Evolutionary conservation across 2,888 invertebrate genomes (phyloP).

Genomic region (Arge pagana): DNA sequence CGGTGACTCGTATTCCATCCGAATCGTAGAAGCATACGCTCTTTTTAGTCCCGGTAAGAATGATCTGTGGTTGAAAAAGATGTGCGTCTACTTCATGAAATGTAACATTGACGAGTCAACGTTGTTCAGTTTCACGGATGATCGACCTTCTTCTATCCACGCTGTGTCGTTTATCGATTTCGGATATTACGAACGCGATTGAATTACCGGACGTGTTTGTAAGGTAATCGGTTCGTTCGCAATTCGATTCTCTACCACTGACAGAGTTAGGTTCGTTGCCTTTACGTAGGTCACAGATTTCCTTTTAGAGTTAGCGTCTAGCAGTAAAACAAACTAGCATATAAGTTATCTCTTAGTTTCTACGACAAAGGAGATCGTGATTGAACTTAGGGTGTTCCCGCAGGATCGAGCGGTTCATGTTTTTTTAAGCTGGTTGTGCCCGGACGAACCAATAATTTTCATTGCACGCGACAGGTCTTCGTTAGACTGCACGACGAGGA

Average conservation of each 20-base stretch:
- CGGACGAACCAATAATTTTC: background rate
- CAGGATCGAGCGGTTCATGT: background rate
- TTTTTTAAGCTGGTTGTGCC: background rate
- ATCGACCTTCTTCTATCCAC: constrained; percentile 3
- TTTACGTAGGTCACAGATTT: constrained; percentile 44
- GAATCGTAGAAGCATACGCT: constrained; percentile 37
- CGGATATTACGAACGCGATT: constrained; percentile 13
- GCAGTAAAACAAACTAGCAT: constrained; percentile 41
- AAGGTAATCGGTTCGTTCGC: constrained; percentile 33
- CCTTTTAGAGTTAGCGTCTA: constrained; percentile 45
- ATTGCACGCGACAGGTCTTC: no score
- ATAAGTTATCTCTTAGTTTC: constrained; percentile 43
- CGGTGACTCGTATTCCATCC: constrained; percentile 41
- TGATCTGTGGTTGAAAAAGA: constrained; percentile 40
- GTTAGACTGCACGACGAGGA: no score
- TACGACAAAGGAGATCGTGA: constrained; percentile 33
- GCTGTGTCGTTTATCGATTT: background rate
- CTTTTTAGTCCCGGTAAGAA: constrained; percentile 38
- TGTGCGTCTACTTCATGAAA: no score
- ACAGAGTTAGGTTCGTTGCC: constrained; percentile 45
- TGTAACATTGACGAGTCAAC: constrained; percentile 28
- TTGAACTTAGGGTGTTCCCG: constrained; percentile 26
- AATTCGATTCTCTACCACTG: constrained; percentile 38
- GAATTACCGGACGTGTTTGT: constrained; percentile 11
- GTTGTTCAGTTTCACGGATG: constrained; percentile 12